Percentiles rank a stretch among this genome's conserved stretches.
Conservation (phyloP, 1,140 invertebrate species). For the Bombus superbus region DNA sequence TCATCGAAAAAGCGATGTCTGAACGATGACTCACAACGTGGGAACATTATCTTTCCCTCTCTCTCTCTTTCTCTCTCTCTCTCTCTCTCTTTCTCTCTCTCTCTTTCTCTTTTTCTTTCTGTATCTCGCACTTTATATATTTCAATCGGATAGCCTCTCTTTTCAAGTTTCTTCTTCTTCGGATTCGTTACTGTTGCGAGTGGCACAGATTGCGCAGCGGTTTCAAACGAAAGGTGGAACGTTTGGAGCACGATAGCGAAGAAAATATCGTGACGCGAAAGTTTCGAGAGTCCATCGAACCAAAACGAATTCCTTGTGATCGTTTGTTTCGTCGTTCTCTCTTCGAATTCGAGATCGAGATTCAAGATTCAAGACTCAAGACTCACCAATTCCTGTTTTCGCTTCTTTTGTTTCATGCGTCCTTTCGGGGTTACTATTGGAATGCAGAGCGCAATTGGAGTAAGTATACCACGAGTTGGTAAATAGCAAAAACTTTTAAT, state of each 20-base stretch:
- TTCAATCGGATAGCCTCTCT: neutral
- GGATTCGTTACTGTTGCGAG: neutral
- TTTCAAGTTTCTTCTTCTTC: neutral
- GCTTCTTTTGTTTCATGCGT: constrained; percentile 83
- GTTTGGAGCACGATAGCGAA: neutral
- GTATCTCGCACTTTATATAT: neutral
- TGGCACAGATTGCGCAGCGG: neutral
- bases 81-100: neutral
- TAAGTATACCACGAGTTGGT: constrained; percentile 81
- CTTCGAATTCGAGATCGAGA: neutral
- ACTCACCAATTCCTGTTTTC: constrained; percentile 66
- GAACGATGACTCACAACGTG: constrained; percentile 4
- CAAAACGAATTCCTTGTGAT: neutral
- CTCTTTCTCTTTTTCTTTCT: neutral
- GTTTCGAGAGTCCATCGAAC: neutral
- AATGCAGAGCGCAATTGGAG: constrained; percentile 86
- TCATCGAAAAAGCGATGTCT: neutral
- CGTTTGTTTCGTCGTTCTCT: neutral
- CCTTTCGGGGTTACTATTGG: constrained; percentile 73
- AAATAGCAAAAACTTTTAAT: constrained; percentile 49
- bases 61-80: neutral
- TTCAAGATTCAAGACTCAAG: neutral
- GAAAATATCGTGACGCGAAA: neutral
- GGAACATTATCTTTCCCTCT: neutral
- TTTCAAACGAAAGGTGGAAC: neutral